Evolutionary conservation across 1,140 invertebrate genomes (phyloP).

Genomic region (Cardiocondyla obscurior): DNA sequence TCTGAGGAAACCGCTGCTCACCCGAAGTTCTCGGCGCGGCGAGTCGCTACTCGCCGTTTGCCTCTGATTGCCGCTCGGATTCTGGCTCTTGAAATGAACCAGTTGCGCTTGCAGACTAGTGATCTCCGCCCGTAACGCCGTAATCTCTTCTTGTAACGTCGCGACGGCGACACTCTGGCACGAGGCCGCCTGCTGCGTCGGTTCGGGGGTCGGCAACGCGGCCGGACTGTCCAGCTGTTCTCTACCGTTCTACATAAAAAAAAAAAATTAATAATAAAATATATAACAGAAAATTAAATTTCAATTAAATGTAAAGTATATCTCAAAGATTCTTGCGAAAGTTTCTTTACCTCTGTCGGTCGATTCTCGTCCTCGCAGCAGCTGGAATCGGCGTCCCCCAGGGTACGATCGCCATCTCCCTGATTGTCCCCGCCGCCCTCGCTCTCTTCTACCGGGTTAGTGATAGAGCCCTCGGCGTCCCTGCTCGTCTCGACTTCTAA

Average conservation of each 20-base stretch:
- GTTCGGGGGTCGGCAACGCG: constrained; percentile 81
- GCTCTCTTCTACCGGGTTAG: constrained; percentile 84
- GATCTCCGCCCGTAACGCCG: constrained; percentile 84
- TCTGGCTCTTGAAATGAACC: constrained; percentile 73
- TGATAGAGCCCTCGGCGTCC: constrained; percentile 83
- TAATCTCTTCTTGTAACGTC: constrained; percentile 85
- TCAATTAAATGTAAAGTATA: background rate
- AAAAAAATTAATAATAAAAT: no score
- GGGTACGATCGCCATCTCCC: constrained; percentile 76
- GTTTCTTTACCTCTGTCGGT: constrained; percentile 74
- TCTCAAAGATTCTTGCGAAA: background rate
- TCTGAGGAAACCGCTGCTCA: constrained; percentile 31
- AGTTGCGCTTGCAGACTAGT: constrained; percentile 84
- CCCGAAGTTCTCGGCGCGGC: constrained; percentile 72
- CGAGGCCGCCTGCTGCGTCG: constrained; percentile 80
- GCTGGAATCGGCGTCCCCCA: constrained; percentile 78
- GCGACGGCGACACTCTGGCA: constrained; percentile 76
- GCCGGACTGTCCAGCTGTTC: constrained; percentile 76
- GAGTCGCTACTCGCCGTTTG: constrained; percentile 72
- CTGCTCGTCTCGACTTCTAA: constrained; percentile 83
- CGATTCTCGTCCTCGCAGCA: constrained; percentile 80
- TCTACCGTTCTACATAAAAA: constrained; percentile 66
- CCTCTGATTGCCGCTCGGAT: constrained; percentile 65
- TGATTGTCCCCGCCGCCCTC: constrained; percentile 77
- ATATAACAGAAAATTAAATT: no score